Evolutionary conservation across 2,797 vertebrate species (phyloP).

Genomic region (Paramormyrops hopkinsi): DNA sequence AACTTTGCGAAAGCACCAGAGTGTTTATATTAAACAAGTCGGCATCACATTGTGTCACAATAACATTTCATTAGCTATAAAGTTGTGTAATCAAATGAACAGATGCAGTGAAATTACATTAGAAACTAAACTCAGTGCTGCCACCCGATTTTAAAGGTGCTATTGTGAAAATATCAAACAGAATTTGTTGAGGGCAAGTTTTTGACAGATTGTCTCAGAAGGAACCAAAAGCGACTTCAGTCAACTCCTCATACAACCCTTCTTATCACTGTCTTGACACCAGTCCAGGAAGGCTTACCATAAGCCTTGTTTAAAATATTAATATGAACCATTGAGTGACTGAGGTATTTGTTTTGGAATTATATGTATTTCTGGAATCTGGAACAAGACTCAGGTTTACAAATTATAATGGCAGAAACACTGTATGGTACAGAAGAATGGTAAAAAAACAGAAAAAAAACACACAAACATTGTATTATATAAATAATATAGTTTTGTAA

Average conservation of each 20-base stretch:
- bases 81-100: constrained; percentile 60
- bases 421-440: not conserved
- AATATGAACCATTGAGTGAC: not conserved
- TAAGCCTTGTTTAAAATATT: not conserved
- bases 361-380: constrained; percentile 7
- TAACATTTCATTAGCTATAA: constrained; percentile 54
- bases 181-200: constrained; percentile 35
- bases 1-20: constrained; percentile 54
- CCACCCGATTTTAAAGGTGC: constrained; percentile 32
- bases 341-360: constrained; percentile 1
- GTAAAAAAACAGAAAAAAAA: not conserved
- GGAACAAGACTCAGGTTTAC: not conserved
- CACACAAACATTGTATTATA: not conserved
- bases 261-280: not conserved
- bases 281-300: not conserved
- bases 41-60: constrained; percentile 56
- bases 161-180: constrained; percentile 46
- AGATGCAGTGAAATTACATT: constrained; percentile 56
- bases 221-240: not conserved
- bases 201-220: constrained; percentile 24
- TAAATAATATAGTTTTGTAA: constrained; percentile 11
- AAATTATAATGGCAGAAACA: not conserved
- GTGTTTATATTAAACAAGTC: constrained; percentile 38
- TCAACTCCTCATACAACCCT: not conserved
- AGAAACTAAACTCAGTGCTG: constrained; percentile 29